Evolutionary conservation across 1,140 invertebrate genomes (phyloP), one percentile per base, ranked within the genome.

Genomic region (Gonatopus flavifemur): DNA sequence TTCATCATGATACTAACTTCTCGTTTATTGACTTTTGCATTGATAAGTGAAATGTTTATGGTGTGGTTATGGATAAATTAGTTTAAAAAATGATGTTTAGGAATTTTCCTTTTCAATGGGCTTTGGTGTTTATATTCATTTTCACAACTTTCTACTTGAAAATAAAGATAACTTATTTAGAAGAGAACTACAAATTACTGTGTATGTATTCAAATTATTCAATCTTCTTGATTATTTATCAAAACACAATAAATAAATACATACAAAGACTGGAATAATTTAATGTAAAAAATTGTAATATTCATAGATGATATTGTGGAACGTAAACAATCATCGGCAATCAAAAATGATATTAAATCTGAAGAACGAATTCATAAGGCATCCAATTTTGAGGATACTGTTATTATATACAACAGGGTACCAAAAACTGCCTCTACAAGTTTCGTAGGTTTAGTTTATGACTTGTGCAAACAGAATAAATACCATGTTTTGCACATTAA

Each of bases 381-480:
- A 13, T 3, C 31, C 35, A 21, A 41, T 32, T 35, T 43, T 42
- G 83, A 88, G 56, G 81, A 89, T 66, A 63, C 87, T 40, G 82
- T 97, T 22, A 83, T 98, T 28, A 90, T 98, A 57, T 98, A 97
- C 74, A 98, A 98, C 76, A 83, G 96, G 69, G 94, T 98, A 25
- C 97, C 97, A 13, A 99, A 99, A 80, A 98, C 96, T n/a, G 97
- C 91, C 4, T 98, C 96, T 5, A 99, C 97, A 3, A 98, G 94
- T 73, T 95, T 99, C 71, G 93, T 98, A 43, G 96, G 96, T 58
- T 86, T 99, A 45, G 94, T 92, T 3, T 99, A 99, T 75, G 96
- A 98, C 79, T 79, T 98, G 15, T 98, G 94, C 74, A 88, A 90
- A 64, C 84, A 81, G 52, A 98, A 98, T 80, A 86, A 88, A 59